phyloP scores from a whole-genome alignment of 2,888 invertebrate genomes.

The Drosophila eohydei region DNA sequence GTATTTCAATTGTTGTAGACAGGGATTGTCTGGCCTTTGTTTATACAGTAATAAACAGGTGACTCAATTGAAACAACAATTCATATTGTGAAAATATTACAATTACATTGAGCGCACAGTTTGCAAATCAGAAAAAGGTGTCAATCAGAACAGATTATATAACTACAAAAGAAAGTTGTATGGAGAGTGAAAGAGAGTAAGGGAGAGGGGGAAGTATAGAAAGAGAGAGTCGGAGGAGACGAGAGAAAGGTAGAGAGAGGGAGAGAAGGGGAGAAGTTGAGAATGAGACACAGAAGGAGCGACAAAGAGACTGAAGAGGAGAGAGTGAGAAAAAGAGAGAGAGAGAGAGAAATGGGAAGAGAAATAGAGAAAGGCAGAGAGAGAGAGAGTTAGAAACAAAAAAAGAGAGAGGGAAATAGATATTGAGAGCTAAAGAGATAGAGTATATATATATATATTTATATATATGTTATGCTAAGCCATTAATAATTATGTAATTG shows the following conservation, averaged over 20 bases:
- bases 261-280: neutral
- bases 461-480: constrained; percentile 9
- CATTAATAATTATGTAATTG: neutral
- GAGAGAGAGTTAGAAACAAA: too few species aligned
- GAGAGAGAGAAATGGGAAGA: too few species aligned
- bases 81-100: constrained; percentile 9
- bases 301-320: too few species aligned
- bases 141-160: constrained; percentile 19
- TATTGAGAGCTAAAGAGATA: too few species aligned
- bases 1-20: constrained; percentile 32
- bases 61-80: constrained; percentile 33
- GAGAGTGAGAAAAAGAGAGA: too few species aligned
- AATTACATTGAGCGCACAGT: constrained; percentile 8
- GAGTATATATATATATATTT: constrained; percentile 18
- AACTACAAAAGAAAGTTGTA: neutral
- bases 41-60: constrained; percentile 14
- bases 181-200: neutral
- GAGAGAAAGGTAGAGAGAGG: neutral
- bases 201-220: too few species aligned
- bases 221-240: neutral
- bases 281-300: too few species aligned
- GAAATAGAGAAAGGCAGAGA: too few species aligned
- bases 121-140: constrained; percentile 18
- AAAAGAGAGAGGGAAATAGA: too few species aligned
- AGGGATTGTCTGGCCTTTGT: constrained; percentile 46